phyloP scores from a whole-genome alignment of 2,888 invertebrate species.

The Drosophila greeni region DNA sequence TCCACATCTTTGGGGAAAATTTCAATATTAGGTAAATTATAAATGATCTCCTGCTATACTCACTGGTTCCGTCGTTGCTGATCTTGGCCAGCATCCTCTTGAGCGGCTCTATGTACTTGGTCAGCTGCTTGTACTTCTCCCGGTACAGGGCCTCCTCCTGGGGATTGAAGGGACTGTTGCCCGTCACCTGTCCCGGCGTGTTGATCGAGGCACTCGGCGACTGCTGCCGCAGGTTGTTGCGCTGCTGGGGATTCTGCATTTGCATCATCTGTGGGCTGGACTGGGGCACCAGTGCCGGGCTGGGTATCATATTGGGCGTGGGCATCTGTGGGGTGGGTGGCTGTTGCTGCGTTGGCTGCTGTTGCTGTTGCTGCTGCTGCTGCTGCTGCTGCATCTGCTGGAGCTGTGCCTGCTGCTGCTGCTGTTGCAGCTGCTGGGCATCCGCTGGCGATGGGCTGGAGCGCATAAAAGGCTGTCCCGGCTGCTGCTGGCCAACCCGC shows the following conservation, averaged over 20 bases:
- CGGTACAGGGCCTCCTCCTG: constrained; percentile 94
- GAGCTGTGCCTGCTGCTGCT: constrained; percentile 76
- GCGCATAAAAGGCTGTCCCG: constrained; percentile 85
- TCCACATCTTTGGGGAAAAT: constrained; percentile 85
- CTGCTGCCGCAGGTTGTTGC: constrained; percentile 83
- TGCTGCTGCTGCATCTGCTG: constrained; percentile 70
- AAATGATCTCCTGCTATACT: constrained; percentile 1
- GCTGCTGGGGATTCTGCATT: constrained; percentile 80
- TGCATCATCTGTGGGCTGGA: constrained; percentile 83
- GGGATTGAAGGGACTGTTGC: constrained; percentile 83
- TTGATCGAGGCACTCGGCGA: constrained; percentile 92
- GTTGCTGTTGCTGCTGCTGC: constrained; percentile 73
- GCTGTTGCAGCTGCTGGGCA: constrained; percentile 73
- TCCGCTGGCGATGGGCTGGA: constrained; percentile 82
- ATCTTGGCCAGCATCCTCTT: constrained; percentile 93
- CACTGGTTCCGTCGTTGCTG: constrained; percentile 86
- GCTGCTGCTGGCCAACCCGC: constrained; percentile 80
- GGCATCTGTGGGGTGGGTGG: constrained; percentile 78
- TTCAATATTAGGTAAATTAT: too few relatives aligned
- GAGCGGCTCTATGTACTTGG: constrained; percentile 95
- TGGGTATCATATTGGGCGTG: constrained; percentile 84
- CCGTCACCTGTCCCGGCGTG: constrained; percentile 83
- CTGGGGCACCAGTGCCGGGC: constrained; percentile 84
- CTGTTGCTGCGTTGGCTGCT: constrained; percentile 71
- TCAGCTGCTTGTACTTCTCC: constrained; percentile 94